Base-by-base conservation (phyloP, 2,797 vertebrate genomes). In the Ficedula albicollis region DNA sequence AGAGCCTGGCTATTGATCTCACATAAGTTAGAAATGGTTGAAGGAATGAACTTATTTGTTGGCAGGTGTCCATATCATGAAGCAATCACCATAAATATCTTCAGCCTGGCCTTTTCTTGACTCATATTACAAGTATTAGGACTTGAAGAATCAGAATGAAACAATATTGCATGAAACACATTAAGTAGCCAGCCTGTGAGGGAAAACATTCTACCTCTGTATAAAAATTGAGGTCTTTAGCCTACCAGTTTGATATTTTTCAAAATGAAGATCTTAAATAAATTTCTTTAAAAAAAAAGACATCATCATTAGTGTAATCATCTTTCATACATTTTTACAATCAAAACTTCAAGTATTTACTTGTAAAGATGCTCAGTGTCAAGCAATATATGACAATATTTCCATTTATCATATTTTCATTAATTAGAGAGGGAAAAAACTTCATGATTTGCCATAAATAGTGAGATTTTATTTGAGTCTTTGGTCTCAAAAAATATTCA, bases 401-500 rank as follows among this genome's bases (percentile, higher is more conserved):
- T 96, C 59, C 63, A 85, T 95, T 97, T 93, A 69, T 88, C 39
- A 5, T 75, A 75, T 92, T 93, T 97, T 94, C 41, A 95, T 96
- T 96, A 90, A 52, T 77, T 68, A 70, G 56, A 59, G 36, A 9
- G 2, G 6, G 7, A 0, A 11, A 18, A 66, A 73, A 8, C 11
- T 18, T 52, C 41, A 38, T 44, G 5, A 16, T 84, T 91, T 89
- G 60, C 88, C 90, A 90, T 94, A 76, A 70, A 86, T 54, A 92
- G 76, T 93, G 44, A 95, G 11, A 6, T 93, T 94, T 94, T 7
- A 87, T 89, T 89, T 74, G 74, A 90, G 95, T 95, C 77, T 87
- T 96, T 94, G 67, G 78, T 96, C 82, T 94, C 79, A 76, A 91
- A 96, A 95, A 95, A 96, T 96, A 96, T 90, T 95, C 94, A 94